phyloP scores from a whole-genome alignment of 2,797 vertebrate species.

The Poecilia picta region DNA sequence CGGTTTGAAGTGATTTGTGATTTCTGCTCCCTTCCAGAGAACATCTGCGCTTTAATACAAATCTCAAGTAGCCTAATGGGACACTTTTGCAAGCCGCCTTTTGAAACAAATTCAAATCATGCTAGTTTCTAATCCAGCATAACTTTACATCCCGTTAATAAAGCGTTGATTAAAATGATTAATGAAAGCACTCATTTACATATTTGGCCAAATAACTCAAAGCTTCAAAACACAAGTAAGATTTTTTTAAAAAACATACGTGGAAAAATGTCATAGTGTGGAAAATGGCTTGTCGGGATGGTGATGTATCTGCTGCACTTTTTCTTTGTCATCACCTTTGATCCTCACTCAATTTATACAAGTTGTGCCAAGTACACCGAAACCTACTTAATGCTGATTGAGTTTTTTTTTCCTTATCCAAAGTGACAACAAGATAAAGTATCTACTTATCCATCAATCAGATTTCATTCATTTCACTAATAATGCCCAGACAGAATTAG shows the following conservation, averaged over 20 bases:
- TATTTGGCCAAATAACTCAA: neutral
- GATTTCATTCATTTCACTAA: constrained; percentile 21
- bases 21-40: neutral
- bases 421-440: constrained; percentile 45
- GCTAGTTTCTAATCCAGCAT: neutral
- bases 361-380: constrained; percentile 35
- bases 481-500: constrained; percentile 43
- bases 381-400: constrained; percentile 46
- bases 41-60: constrained; percentile 9
- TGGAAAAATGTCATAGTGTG: neutral
- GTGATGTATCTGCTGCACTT: constrained; percentile 22
- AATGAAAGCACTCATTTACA: neutral
- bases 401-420: constrained; percentile 52
- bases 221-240: neutral
- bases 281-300: constrained; percentile 8
- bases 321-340: constrained; percentile 44
- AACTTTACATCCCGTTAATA: neutral
- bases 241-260: neutral
- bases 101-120: neutral
- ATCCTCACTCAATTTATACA: constrained; percentile 39
- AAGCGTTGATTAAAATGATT: neutral
- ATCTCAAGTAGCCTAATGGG: neutral
- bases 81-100: neutral
- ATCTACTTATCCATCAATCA: constrained; percentile 47
- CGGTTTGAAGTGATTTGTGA: constrained; percentile 18